These are phyloP conservation scores for Drosophila willistoni DNA, from an alignment of 1,140 invertebrate species.

Conservation along the genomic window DNA sequence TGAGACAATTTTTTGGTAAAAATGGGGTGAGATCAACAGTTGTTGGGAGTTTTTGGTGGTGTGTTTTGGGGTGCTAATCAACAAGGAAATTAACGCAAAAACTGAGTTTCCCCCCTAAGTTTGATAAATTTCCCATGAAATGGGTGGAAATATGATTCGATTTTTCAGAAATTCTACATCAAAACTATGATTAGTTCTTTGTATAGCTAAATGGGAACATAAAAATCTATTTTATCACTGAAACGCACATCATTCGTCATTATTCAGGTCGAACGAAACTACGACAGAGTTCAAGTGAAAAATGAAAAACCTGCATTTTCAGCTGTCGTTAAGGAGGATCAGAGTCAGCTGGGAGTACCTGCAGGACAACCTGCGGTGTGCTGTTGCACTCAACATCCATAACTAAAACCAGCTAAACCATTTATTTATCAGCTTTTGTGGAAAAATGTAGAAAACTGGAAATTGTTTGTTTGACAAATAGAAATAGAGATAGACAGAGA, in stretches of 20 bases:
- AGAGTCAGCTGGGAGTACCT: conserved; percentile 13
- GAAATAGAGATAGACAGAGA: not conserved
- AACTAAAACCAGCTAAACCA: conserved; percentile 20
- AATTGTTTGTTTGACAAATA: conserved; percentile 25
- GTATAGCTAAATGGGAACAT: conserved; percentile 33
- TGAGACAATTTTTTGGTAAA: conserved; percentile 34
- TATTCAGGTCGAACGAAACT: conserved; percentile 11
- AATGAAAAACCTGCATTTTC: conserved; percentile 24
- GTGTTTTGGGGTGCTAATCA: conserved; percentile 49
- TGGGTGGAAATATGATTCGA: not conserved
- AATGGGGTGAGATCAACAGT: conserved; percentile 21
- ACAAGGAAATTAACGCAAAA: conserved; percentile 11
- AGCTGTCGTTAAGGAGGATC: conserved; percentile 45
- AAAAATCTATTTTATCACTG: conserved; percentile 65
- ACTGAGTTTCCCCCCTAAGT: not conserved
- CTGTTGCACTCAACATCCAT: conserved; percentile 1
- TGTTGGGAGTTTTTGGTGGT: conserved; percentile 29
- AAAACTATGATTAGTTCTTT: conserved; percentile 26
- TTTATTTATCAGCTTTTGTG: conserved; percentile 42
- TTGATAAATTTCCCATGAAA: not conserved
- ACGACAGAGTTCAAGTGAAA: conserved; percentile 33
- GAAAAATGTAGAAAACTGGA: conserved; percentile 35
- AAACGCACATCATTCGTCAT: conserved; percentile 27
- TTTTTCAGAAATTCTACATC: not conserved
- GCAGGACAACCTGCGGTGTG: conserved; percentile 36